Conservation (phyloP, 2,113 vertebrate genomes). For the Macrotus californicus region DNA sequence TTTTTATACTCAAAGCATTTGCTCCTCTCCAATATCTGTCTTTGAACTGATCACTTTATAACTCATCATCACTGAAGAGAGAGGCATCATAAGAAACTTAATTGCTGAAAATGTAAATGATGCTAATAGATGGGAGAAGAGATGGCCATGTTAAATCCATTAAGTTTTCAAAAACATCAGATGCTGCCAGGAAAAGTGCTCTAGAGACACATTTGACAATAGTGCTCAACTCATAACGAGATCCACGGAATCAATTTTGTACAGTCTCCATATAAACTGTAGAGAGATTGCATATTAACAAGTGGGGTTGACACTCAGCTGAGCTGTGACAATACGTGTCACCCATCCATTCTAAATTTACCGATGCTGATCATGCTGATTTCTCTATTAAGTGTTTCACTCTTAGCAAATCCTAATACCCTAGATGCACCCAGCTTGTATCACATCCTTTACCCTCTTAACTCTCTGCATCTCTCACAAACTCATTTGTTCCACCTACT, state of each 20-base stretch:
- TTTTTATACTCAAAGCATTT: conserved; percentile 54
- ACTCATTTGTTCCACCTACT: not conserved
- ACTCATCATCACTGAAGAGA: conserved; percentile 63
- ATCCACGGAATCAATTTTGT: conserved; percentile 59
- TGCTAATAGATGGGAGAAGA: conserved; percentile 66
- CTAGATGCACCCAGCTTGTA: not conserved
- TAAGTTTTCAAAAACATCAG: conserved; percentile 70
- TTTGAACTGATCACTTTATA: conserved; percentile 59
- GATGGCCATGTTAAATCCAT: conserved; percentile 59
- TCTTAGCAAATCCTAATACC: not conserved
- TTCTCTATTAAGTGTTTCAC: not conserved
- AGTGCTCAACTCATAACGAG: conserved; percentile 57
- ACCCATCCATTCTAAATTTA: not conserved
- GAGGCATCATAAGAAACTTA: conserved; percentile 66
- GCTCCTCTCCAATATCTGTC: not conserved
- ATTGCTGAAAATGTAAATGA: conserved; percentile 68
- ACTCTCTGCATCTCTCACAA: not conserved
- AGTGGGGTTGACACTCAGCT: not conserved
- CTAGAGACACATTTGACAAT: conserved; percentile 53
- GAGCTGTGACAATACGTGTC: not conserved
- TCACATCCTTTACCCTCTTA: not conserved
- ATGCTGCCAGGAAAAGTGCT: conserved; percentile 65
- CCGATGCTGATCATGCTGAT: not conserved
- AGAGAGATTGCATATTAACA: conserved; percentile 43
- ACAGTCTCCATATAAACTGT: conserved; percentile 24